Evolutionary conservation across 30 jellyfish, hydroid and myxozoan species (phyloP).

Genomic region (Phacellophora camtschatica): DNA sequence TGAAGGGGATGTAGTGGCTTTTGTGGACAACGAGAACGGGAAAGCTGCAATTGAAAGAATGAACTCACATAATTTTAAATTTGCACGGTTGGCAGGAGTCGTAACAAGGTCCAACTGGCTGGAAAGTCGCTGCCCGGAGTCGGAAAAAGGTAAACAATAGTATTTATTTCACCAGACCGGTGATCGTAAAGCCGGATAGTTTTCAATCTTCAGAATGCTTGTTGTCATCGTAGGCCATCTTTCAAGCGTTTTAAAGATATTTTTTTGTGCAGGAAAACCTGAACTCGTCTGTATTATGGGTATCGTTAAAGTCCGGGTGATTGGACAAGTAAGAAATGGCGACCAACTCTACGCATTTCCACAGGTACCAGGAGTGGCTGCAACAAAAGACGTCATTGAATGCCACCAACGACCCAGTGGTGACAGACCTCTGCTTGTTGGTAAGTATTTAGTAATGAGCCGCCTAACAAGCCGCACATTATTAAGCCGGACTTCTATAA

Average conservation of each 20-base stretch:
- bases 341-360: conserved; percentile 69
- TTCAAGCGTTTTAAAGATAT: no score
- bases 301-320: conserved; percentile 43
- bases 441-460: conserved; percentile 7
- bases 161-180: no score
- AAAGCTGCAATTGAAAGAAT: conserved; percentile 9
- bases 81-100: conserved; percentile 29
- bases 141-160: no score
- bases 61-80: background rate
- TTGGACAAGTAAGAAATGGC: conserved; percentile 57
- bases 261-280: conserved; percentile 27
- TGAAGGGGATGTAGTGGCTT: conserved; percentile 46
- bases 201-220: no score
- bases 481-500: no score
- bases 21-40: conserved; percentile 3
- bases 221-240: no score
- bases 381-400: background rate
- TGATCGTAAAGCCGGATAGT: no score
- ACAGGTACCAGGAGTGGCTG: conserved; percentile 60
- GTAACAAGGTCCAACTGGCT: conserved; percentile 11
- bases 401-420: background rate
- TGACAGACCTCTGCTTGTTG: conserved; percentile 34
- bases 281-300: conserved; percentile 71
- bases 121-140: no score
- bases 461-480: no score